Percentiles rank a stretch among this genome's conserved stretches.
These are phyloP conservation scores for Microplitis deprimator DNA, from an alignment of 2,888 invertebrate genomes.

Conservation along the genomic window DNA sequence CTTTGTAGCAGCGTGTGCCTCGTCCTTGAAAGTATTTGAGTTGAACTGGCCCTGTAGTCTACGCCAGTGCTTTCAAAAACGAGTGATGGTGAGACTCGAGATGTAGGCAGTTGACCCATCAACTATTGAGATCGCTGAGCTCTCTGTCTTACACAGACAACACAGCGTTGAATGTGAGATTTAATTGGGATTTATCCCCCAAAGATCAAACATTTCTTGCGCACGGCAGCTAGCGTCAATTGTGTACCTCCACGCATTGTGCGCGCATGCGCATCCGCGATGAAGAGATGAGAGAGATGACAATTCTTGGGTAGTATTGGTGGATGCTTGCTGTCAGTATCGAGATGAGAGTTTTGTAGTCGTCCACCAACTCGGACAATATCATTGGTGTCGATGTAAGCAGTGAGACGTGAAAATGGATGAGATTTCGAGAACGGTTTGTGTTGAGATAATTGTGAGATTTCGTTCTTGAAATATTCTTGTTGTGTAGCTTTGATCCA, in stretches of 20 bases:
- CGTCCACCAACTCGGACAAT: constrained; percentile 41
- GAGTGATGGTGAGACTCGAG: not conserved
- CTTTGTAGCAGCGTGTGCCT: too few relatives aligned
- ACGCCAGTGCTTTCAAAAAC: not conserved
- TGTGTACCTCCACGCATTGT: constrained; percentile 41
- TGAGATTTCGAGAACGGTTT: not conserved
- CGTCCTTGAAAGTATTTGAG: not conserved
- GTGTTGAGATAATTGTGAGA: not conserved
- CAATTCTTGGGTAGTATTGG: constrained; percentile 35
- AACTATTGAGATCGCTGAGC: not conserved
- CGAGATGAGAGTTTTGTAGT: constrained; percentile 32
- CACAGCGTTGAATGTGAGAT: constrained; percentile 36
- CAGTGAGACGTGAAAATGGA: constrained; percentile 20
- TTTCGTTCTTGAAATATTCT: constrained; percentile 3
- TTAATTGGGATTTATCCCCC: too few relatives aligned
- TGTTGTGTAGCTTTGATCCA: constrained; percentile 3
- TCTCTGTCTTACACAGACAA: constrained; percentile 41
- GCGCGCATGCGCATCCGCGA: constrained; percentile 35
- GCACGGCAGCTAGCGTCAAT: too few relatives aligned
- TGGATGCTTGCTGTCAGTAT: constrained; percentile 34
- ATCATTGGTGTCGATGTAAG: constrained; percentile 28
- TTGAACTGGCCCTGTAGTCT: not conserved
- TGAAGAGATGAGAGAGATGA: constrained; percentile 29
- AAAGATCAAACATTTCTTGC: too few relatives aligned
- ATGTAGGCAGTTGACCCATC: not conserved